A percentile compares a stretch with the other conserved stretches of the same genome.
phyloP scores from a whole-genome alignment of 2,888 invertebrate genomes.

The Troides aeacus region DNA sequence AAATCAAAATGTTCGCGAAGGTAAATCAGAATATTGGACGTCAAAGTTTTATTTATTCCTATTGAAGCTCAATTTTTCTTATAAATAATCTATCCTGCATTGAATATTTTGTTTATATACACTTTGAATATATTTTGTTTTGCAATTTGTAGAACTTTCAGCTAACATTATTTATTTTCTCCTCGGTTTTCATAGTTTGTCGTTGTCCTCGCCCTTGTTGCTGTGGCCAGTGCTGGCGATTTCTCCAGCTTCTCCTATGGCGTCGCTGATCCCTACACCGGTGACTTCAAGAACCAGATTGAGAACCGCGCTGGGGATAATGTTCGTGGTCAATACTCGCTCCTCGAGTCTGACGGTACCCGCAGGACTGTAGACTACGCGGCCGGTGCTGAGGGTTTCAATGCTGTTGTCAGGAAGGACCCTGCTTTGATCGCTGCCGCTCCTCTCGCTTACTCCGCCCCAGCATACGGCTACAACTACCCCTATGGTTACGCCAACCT shows the following conservation, averaged over 20 bases:
- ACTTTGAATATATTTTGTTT: no score
- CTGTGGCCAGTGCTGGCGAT: constrained; percentile 48
- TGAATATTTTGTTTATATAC: no score
- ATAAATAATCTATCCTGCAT: no score
- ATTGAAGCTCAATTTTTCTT: no score
- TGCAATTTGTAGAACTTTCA: no score
- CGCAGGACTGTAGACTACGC: constrained; percentile 78
- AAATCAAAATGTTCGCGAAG: constrained; percentile 65
- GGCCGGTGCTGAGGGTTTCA: constrained; percentile 77
- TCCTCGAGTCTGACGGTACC: constrained; percentile 77
- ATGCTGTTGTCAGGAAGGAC: constrained; percentile 78
- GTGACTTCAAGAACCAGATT: constrained; percentile 75
- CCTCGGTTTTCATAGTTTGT: constrained; percentile 49
- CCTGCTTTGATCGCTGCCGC: constrained; percentile 58
- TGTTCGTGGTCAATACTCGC: constrained; percentile 78
- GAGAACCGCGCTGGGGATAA: constrained; percentile 73
- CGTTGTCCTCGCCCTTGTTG: constrained; percentile 51
- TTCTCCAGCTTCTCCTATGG: constrained; percentile 71
- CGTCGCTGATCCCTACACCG: constrained; percentile 73
- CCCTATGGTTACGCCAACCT: constrained; percentile 34
- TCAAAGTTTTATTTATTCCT: no score
- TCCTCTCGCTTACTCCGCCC: constrained; percentile 42
- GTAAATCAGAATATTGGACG: constrained; percentile 39
- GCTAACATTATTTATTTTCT: no score
- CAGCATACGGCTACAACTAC: constrained; percentile 37